phyloP scores from a whole-genome alignment of 2,888 invertebrate species.

The Pyrrhia umbra region DNA sequence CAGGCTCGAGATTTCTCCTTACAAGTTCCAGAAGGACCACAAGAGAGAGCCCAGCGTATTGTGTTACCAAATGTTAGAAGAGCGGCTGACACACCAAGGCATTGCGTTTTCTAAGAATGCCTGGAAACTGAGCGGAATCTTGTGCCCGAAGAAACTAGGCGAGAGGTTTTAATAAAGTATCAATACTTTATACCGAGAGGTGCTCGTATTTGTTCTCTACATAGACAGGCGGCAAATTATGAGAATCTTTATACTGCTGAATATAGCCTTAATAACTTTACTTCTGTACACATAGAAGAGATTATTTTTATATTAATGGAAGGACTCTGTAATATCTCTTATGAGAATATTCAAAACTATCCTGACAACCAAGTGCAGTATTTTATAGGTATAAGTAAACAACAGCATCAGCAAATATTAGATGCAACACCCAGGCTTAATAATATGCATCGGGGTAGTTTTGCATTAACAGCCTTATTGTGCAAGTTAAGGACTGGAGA shows the following conservation, averaged over 20 bases:
- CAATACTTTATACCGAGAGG: conserved; percentile 19
- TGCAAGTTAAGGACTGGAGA: conserved; percentile 24
- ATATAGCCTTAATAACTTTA: conserved; percentile 12
- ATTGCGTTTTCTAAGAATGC: conserved; percentile 17
- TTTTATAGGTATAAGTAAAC: conserved; percentile 12
- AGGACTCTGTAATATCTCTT: conserved; percentile 1
- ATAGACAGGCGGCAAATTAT: conserved; percentile 3
- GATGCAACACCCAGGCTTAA: conserved; percentile 2
- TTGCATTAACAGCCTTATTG: conserved; percentile 18
- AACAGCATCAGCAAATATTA: conserved; percentile 9
- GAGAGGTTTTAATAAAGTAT: background rate
- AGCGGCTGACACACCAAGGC: conserved; percentile 14
- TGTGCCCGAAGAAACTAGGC: conserved; percentile 16
- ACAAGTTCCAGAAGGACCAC: conserved; percentile 1
- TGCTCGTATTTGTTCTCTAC: conserved; percentile 11
- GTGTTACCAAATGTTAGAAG: conserved; percentile 20
- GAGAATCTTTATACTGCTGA: conserved; percentile 13
- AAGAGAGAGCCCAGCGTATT: conserved; percentile 13
- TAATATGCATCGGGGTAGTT: conserved; percentile 28
- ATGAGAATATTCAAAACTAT: conserved; percentile 22
- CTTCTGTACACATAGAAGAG: conserved; percentile 8
- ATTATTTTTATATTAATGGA: conserved; percentile 24
- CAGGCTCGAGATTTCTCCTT: conserved; percentile 20
- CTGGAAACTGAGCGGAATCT: conserved; percentile 2
- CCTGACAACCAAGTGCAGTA: conserved; percentile 14